Base-by-base conservation (phyloP, 2,888 invertebrate genomes). In the Perizoma flavofasciatum region DNA sequence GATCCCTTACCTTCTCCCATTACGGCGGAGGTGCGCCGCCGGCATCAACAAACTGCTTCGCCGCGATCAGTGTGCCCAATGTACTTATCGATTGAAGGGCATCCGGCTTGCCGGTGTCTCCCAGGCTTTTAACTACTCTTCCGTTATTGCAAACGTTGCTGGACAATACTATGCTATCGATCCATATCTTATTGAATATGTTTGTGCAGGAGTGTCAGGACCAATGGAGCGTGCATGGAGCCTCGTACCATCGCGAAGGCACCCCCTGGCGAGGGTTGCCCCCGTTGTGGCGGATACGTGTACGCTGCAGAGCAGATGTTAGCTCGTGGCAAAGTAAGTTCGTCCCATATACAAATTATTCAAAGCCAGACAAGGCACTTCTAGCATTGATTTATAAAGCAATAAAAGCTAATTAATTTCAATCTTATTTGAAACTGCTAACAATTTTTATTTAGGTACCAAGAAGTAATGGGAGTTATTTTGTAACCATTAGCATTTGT, bases 241-340 rank as follows among this genome's bases (percentile, higher is more conserved):
- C 89, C 96, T 41, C 94, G 95, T 73, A 92, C 93, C 65, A 96
- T 96, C 81, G 96, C 96, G 37, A 96, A 95, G 88, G 97, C 97
- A 52, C 96, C 96, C 44, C 96, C 96, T 73, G 97, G 97, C 54
- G 94, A 96, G 86, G 97, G 97, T 65, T 97, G 97, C 80, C 97
- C 97, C 37, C 94, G 97, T 75, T 97, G 97, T 83, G 97, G 97
- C 68, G 97, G 97, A 67, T 97, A 89, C 82, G 97, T 97, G 55
- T 98, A 97, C 88, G 97, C 97, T 66, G 97, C 97, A 63, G 97
- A 98, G 90, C 97, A 97, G 92, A 97, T 97, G 97, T 93, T 97
- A 79, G 97, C 97, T 71, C 94, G 97, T 84, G 97, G 97, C 93
- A 94, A 95, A 94, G 97, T 97, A 93, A 95, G 95, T 93, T 63